phyloP scores from a whole-genome alignment of 2,888 invertebrate species.

The Dioctria linearis region DNA sequence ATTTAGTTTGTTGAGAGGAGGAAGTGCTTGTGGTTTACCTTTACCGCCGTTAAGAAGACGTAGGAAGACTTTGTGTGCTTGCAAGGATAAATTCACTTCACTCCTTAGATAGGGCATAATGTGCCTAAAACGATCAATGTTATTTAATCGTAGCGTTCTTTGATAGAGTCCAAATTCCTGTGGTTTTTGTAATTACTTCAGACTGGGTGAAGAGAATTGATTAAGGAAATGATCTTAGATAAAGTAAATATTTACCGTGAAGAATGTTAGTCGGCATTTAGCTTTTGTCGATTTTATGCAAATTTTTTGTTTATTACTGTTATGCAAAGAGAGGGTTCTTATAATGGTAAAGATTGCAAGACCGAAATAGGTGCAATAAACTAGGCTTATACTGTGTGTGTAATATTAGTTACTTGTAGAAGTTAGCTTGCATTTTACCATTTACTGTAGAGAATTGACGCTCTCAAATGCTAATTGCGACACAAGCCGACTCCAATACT shows the following conservation, averaged over 20 bases:
- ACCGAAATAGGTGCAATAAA: too few relatives aligned
- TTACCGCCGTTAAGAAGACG: not conserved
- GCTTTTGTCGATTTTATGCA: not conserved
- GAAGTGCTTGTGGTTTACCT: slow-evolving; percentile 40
- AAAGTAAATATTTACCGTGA: not conserved
- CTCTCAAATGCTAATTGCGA: too few relatives aligned
- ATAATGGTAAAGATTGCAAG: too few relatives aligned
- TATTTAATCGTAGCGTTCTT: not conserved
- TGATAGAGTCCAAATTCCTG: slow-evolving; percentile 19
- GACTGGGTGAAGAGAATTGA: not conserved
- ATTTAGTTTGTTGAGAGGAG: slow-evolving; percentile 15
- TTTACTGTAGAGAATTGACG: too few relatives aligned
- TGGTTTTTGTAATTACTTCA: slow-evolving; percentile 26
- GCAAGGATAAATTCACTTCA: not conserved
- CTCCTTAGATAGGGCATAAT: too few relatives aligned
- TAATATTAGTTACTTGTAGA: too few relatives aligned
- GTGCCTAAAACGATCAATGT: too few relatives aligned
- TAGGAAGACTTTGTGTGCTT: not conserved
- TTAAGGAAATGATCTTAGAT: not conserved
- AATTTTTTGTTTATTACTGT: not conserved
- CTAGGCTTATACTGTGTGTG: too few relatives aligned
- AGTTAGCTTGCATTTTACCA: too few relatives aligned
- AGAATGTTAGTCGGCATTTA: not conserved
- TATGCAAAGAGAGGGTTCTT: too few relatives aligned
- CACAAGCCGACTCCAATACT: too few relatives aligned